phyloP scores from a whole-genome alignment of 2,113 vertebrate species.

The Vulpes lagopus region DNA sequence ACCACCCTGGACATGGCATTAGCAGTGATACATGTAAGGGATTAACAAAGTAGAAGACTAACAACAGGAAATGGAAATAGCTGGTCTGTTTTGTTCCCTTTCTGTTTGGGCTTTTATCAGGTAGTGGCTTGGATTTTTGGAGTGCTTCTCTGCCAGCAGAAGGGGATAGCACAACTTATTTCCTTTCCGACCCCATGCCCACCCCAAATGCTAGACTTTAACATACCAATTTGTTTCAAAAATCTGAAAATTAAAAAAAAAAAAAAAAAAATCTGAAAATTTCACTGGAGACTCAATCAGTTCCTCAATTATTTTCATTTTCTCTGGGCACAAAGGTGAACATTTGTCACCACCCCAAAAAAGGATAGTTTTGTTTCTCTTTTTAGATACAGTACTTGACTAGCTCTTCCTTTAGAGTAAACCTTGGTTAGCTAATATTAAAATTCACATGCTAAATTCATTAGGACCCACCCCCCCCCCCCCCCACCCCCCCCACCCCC shows the following conservation, averaged over 20 bases:
- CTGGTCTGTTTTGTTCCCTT: conserved; percentile 30
- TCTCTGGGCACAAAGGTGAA: not conserved
- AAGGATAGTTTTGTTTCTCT: not conserved
- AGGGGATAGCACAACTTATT: not conserved
- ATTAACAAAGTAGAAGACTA: conserved; percentile 28
- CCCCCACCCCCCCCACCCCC: not conserved
- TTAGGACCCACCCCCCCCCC: not conserved
- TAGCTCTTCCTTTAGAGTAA: conserved; percentile 28
- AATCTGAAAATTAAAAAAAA: not conserved
- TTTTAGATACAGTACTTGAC: not conserved
- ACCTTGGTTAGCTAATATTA: not conserved
- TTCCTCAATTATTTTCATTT: conserved; percentile 14
- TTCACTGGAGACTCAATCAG: not conserved
- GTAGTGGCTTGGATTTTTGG: not conserved
- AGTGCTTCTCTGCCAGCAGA: not conserved
- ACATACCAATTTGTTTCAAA: not conserved
- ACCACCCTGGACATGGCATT: conserved; percentile 61
- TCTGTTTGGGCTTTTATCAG: conserved; percentile 36
- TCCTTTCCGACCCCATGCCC: not conserved
- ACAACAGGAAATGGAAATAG: not conserved
- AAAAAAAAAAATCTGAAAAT: not conserved
- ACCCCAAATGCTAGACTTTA: not conserved
- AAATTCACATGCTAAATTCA: not conserved
- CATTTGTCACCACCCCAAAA: not conserved
- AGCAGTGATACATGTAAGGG: conserved; percentile 40